Evolutionary conservation across 2,888 invertebrate species (phyloP).

Genomic region (Apamea sordens): DNA sequence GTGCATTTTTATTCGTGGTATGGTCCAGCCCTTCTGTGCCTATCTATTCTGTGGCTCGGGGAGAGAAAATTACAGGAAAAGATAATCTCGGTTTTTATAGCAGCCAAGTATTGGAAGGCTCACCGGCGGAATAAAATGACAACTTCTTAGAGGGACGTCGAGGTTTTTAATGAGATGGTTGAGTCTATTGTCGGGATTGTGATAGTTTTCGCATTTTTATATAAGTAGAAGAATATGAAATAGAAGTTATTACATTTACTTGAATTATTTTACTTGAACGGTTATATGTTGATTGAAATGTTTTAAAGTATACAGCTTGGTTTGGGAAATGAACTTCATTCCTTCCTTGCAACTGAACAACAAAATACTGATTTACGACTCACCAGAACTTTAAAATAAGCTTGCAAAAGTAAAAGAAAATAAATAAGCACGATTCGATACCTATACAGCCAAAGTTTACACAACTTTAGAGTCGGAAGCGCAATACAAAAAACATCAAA

Average conservation of each 20-base stretch:
- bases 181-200: slow-evolving; percentile 27
- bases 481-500: not conserved
- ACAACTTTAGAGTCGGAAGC: not conserved
- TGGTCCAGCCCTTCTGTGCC: not conserved
- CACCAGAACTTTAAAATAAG: not conserved
- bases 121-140: slow-evolving; percentile 65
- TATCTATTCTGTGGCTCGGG: slow-evolving; percentile 33
- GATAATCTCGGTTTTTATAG: slow-evolving; percentile 76
- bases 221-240: no score
- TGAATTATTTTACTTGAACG: no score
- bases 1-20: not conserved
- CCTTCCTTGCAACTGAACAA: not conserved
- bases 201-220: not conserved
- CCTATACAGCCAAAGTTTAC: not conserved
- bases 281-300: not conserved
- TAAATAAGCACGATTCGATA: not conserved
- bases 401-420: not conserved
- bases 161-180: slow-evolving; percentile 55
- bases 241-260: not conserved
- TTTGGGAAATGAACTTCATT: not conserved
- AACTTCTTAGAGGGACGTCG: slow-evolving; percentile 41
- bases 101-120: slow-evolving; percentile 71
- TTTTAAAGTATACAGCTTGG: not conserved
- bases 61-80: slow-evolving; percentile 74
- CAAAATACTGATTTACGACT: not conserved